Evolutionary conservation across 2,797 vertebrate genomes (phyloP).

Genomic region (Gallinago nigripennis): DNA sequence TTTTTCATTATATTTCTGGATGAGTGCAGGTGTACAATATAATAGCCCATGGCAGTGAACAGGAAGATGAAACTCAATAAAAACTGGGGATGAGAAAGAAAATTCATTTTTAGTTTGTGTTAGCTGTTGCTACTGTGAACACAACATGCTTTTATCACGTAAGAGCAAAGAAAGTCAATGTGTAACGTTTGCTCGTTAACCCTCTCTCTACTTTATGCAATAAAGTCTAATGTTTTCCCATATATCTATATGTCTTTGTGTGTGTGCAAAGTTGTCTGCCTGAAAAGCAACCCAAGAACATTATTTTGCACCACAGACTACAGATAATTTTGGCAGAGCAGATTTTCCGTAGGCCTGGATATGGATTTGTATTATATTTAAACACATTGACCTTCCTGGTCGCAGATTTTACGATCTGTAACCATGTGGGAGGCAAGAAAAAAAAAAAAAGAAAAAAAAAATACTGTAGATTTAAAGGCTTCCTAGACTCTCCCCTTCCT

Average conservation of each 20-base stretch:
- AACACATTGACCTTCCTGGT: background rate
- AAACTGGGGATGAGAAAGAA: constrained; percentile 59
- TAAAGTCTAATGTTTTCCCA: background rate
- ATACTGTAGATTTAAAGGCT: background rate
- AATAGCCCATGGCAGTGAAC: constrained; percentile 58
- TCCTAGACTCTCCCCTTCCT: background rate
- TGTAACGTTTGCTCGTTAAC: constrained; percentile 4
- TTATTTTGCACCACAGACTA: background rate
- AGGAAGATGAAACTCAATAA: constrained; percentile 70
- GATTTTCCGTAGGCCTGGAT: background rate
- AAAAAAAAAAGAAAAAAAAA: background rate
- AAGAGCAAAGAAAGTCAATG: background rate
- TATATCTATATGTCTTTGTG: background rate
- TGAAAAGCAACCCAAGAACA: background rate
- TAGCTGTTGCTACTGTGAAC: background rate
- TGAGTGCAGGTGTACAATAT: constrained; percentile 61
- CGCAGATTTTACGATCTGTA: background rate
- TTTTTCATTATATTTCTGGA: constrained; percentile 66
- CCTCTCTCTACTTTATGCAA: background rate
- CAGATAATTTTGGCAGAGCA: background rate
- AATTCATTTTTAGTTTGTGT: constrained; percentile 52
- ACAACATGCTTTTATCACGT: background rate
- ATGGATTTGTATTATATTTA: background rate
- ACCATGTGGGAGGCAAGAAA: background rate
- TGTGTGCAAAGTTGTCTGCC: background rate